A percentile compares a stretch with the other conserved stretches of the same genome.
Conservation (phyloP, 2,888 invertebrate genomes). For the Ornithoptera alexandrae region DNA sequence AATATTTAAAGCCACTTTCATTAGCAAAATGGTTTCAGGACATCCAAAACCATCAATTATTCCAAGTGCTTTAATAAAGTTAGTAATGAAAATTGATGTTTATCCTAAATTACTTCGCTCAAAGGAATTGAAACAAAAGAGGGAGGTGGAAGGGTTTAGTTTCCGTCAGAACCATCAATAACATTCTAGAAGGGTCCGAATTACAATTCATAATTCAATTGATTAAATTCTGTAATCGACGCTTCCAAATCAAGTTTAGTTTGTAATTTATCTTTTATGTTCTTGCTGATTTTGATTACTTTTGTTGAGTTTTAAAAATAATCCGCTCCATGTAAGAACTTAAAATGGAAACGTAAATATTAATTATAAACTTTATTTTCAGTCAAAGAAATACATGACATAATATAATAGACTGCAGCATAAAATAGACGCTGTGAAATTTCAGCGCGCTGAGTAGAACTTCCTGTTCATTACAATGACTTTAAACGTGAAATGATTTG, state of each 20-base stretch:
- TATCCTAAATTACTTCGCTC: not conserved
- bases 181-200: slow-evolving; percentile 8
- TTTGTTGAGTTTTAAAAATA: not conserved
- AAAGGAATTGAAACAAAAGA: not conserved
- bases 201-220: slow-evolving; percentile 22
- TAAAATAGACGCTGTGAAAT: too few species aligned
- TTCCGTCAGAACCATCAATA: slow-evolving; percentile 4
- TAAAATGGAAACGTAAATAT: not conserved
- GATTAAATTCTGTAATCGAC: slow-evolving; percentile 18
- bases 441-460: too few species aligned
- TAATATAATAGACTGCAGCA: too few species aligned
- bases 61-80: slow-evolving; percentile 1
- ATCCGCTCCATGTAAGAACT: not conserved
- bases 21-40: not conserved
- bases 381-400: not conserved
- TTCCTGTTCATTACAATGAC: too few species aligned
- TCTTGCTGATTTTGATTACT: not conserved
- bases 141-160: not conserved
- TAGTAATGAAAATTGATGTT: not conserved
- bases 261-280: not conserved
- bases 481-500: too few species aligned
- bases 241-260: slow-evolving; percentile 13
- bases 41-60: not conserved
- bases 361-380: not conserved
- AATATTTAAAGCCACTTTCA: not conserved